Percentiles rank a stretch among this genome's conserved stretches.
Evolutionary conservation across 2,888 invertebrate species (phyloP).

Genomic region (Apocheima hispidaria): DNA sequence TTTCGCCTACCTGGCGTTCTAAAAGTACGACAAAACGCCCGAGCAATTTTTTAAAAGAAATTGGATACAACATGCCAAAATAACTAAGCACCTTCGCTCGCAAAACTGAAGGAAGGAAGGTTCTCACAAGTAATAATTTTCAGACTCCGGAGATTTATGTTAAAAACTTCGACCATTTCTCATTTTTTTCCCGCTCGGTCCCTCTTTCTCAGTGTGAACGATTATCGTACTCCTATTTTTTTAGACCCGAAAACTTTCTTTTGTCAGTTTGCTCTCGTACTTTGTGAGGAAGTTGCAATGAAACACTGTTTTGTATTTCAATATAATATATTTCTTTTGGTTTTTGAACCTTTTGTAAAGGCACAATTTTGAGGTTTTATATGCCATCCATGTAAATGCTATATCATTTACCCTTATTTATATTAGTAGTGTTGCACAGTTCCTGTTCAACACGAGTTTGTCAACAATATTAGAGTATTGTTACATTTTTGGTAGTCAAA

Average conservation of each 20-base stretch:
- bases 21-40: slow-evolving; percentile 25
- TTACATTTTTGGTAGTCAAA: background rate
- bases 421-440: background rate
- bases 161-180: slow-evolving; percentile 81
- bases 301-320: slow-evolving; percentile 44
- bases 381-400: background rate
- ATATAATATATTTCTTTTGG: slow-evolving; percentile 47
- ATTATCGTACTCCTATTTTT: slow-evolving; percentile 76
- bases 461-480: background rate
- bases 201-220: slow-evolving; percentile 72
- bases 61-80: slow-evolving; percentile 39
- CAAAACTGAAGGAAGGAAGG: slow-evolving; percentile 55
- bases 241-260: slow-evolving; percentile 55
- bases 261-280: slow-evolving; percentile 53
- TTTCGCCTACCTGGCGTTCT: slow-evolving; percentile 14
- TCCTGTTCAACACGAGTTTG: background rate
- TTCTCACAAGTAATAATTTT: slow-evolving; percentile 77
- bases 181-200: slow-evolving; percentile 68
- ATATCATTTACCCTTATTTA: background rate
- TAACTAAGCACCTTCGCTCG: slow-evolving; percentile 45
- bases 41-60: slow-evolving; percentile 32
- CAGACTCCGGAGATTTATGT: slow-evolving; percentile 79
- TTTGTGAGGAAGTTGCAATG: slow-evolving; percentile 53
- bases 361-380: background rate
- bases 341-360: slow-evolving; percentile 36